Evolutionary conservation across 2,888 invertebrate genomes (phyloP), one percentile per base, ranked within the genome.

Genomic region (Diachrysia chrysitis): DNA sequence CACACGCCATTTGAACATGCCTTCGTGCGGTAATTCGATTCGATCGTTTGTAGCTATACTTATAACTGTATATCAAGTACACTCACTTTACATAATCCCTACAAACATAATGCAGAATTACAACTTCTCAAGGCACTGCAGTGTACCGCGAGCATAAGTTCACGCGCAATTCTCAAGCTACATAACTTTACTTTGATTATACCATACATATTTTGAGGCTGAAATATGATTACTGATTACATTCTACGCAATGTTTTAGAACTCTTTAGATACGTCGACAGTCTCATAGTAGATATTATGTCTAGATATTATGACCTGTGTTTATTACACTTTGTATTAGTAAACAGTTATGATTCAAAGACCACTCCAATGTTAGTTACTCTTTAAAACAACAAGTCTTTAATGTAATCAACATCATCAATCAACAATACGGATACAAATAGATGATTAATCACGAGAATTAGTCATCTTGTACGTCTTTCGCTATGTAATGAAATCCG

Each of bases 1-100:
- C 78, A 84, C 77, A 61, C 69, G 61, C 60, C 58, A 74, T 55
- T 75, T 66, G 57, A 67, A 70, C 68, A 68, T 64, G 64, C 62
- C 63, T 71, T 81, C 63, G 65, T 66, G 64, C 46, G 63, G 69
- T 71, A 69, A 80, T 76, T 73, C 64, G 63, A 76, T 70, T 67
- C 54, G 65, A 73, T 69, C 58, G 66, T 66, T 68, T 19, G 46
- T 63, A 58, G 48, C 14, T 67, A 64, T 54, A 74, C 66, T 53
- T 63, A 51, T 29, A 57, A 57, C 57, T 58, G 37, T 61, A 58
- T 21, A 42, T 4, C 54, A 58, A 29, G 42, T 48, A 16, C 57
- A 70, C 58, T 42, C 37, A 58, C 29, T 54, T 53, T 46, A 55
- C 56, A 37, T 74, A 58, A 42, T 66, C 54, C 54, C 66, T 53